Evolutionary conservation across 2,113 vertebrate genomes (phyloP), one percentile per base, ranked within the genome.

Genomic region (Smithornis capensis): DNA sequence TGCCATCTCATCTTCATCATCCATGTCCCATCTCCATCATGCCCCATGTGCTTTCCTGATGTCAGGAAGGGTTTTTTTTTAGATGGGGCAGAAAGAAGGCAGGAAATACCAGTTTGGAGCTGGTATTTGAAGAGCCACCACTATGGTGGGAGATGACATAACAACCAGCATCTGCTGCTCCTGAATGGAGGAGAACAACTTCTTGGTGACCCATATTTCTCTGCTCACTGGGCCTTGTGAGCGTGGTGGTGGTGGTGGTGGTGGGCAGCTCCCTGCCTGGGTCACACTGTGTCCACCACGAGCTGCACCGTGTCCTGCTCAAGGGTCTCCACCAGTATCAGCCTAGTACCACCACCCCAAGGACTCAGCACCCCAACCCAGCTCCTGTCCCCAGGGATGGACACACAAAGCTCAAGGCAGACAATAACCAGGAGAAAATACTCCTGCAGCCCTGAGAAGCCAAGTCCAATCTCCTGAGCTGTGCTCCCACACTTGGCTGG

Each of bases 241-340:
- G 67, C 21, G 6, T 27, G 68, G 0, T 0, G 2, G 0, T 13
- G 19, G 6, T 15, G 27, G 5, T 21, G n/a, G 4, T 33, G 22
- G 15, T 55, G n/a, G 56, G 53, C 64, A 89, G 62, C 10, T 75
- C 52, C 24, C 21, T 40, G 23, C 33, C 35, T 38, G 16, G 0
- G 22, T 52, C 64, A 28, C 13, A 3, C 45, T 33, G 5, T 33
- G 62, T 37, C 67, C 45, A 78, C 17, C 53, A 69, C 23, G 74
- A 67, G 53, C 53, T 67, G 49, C 45, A 31, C 14, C 25, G 35
- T 19, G 42, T 60, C 57, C 88, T 76, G 10, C 53, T 68, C 28
- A 6, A 79, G 53, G 57, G 22, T 37, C 78, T 79, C 79, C 62
- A 63, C 47, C 45, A 50, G 14, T 33, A 75, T 2, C 35, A 21